These are phyloP conservation scores for Aphis craccivora DNA, from an alignment of 1,140 invertebrate species.

Conservation along the genomic window DNA sequence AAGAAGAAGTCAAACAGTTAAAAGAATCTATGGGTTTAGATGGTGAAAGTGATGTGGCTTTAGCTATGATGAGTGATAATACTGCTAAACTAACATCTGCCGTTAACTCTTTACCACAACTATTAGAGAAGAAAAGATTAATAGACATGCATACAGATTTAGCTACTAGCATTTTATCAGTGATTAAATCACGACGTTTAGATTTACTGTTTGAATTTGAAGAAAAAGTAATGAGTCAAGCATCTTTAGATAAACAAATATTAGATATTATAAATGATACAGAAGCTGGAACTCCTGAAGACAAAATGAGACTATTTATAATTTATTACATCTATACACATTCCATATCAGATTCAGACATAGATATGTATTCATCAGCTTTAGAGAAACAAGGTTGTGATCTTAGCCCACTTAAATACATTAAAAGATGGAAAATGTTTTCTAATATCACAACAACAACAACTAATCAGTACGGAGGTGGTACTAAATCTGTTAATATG, in stretches of 20 bases:
- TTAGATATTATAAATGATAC: conserved; percentile 85
- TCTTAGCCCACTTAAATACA: conserved; percentile 80
- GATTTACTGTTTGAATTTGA: conserved; percentile 98
- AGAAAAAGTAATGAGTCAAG: conserved; percentile 94
- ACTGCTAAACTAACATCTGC: conserved; percentile 93
- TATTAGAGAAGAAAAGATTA: conserved; percentile 95
- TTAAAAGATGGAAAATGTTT: conserved; percentile 89
- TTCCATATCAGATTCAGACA: conserved; percentile 80
- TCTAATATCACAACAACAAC: conserved; percentile 79
- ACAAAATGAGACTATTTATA: conserved; percentile 94
- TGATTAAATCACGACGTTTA: conserved; percentile 86
- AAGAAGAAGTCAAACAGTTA: conserved; percentile 95
- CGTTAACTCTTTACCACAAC: conserved; percentile 92
- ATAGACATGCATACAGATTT: conserved; percentile 99
- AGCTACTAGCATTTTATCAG: conserved; percentile 90
- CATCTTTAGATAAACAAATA: conserved; percentile 77
- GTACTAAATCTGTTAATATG: conserved; percentile 96
- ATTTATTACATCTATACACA: conserved; percentile 90
- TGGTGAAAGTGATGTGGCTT: conserved; percentile 76
- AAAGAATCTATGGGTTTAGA: conserved; percentile 92
- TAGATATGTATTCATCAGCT: conserved; percentile 81
- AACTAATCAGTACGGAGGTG: conserved; percentile 85
- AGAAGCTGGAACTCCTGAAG: conserved; percentile 85
- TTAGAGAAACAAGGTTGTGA: conserved; percentile 86
- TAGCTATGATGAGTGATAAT: conserved; percentile 89